Conservation (phyloP, 2,888 invertebrate species). For the Drosophila fungiperda region DNA sequence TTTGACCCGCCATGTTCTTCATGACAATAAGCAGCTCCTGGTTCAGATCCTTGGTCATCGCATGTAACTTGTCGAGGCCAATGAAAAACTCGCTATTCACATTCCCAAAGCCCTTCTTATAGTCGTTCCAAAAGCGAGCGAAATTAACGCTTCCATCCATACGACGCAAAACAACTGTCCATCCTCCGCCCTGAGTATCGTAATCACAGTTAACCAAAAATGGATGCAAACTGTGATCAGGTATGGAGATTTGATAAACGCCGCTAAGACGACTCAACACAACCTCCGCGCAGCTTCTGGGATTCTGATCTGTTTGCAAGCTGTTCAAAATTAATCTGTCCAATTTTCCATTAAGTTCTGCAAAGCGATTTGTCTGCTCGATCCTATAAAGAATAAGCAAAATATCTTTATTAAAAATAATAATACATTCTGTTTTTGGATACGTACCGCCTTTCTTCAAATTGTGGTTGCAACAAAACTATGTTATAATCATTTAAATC, state of each 20-base stretch:
- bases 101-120: constrained; percentile 88
- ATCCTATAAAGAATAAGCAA: background rate
- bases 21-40: constrained; percentile 88
- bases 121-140: constrained; percentile 88
- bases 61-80: constrained; percentile 89
- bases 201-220: constrained; percentile 87
- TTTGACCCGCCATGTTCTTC: constrained; percentile 87
- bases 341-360: background rate
- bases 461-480: constrained; percentile 4
- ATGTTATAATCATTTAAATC: constrained; percentile 12
- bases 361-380: constrained; percentile 4
- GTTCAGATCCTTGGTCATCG: constrained; percentile 81
- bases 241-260: constrained; percentile 88
- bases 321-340: constrained; percentile 2
- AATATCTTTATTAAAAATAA: background rate
- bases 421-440: background rate
- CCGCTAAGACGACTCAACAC: constrained; percentile 76
- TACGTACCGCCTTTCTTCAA: constrained; percentile 29
- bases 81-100: constrained; percentile 90
- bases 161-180: constrained; percentile 89
- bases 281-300: constrained; percentile 68
- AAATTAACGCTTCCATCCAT: constrained; percentile 89
- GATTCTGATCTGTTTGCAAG: background rate
- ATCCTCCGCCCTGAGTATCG: constrained; percentile 87
- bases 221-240: constrained; percentile 85